Conservation (phyloP, 2,888 invertebrate species). For the Sesamia inferens region DNA sequence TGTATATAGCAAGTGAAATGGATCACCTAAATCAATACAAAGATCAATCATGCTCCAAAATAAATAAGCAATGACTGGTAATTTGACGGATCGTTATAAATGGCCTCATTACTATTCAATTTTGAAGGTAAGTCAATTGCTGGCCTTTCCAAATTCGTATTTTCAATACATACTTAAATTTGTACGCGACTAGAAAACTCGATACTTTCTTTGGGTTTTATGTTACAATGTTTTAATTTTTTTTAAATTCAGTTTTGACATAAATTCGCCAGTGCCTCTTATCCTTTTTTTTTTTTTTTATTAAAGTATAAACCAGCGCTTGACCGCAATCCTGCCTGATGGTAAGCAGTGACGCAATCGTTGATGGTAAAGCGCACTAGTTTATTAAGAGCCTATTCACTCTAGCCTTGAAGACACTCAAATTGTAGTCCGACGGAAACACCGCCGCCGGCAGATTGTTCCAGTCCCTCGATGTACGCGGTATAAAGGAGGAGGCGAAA, state of each 20-base stretch:
- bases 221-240: background rate
- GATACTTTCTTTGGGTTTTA: background rate
- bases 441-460: no score
- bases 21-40: slow-evolving; percentile 23
- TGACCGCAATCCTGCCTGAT: no score
- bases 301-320: no score
- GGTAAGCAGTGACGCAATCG: no score
- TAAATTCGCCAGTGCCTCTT: slow-evolving; percentile 21
- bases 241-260: slow-evolving; percentile 21
- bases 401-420: no score
- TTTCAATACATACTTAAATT: background rate
- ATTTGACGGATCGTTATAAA: slow-evolving; percentile 26
- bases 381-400: no score
- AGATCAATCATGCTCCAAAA: slow-evolving; percentile 36
- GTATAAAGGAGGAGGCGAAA: no score
- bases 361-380: no score
- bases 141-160: slow-evolving; percentile 3
- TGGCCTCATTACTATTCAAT: slow-evolving; percentile 3
- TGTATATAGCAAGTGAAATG: slow-evolving; percentile 12
- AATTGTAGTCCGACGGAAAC: no score
- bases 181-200: background rate
- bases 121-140: background rate
- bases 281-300: slow-evolving; percentile 8
- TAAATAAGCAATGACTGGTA: slow-evolving; percentile 17
- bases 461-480: no score